phyloP scores from a whole-genome alignment of 2,888 invertebrate species.

The Xestia c-nigrum region DNA sequence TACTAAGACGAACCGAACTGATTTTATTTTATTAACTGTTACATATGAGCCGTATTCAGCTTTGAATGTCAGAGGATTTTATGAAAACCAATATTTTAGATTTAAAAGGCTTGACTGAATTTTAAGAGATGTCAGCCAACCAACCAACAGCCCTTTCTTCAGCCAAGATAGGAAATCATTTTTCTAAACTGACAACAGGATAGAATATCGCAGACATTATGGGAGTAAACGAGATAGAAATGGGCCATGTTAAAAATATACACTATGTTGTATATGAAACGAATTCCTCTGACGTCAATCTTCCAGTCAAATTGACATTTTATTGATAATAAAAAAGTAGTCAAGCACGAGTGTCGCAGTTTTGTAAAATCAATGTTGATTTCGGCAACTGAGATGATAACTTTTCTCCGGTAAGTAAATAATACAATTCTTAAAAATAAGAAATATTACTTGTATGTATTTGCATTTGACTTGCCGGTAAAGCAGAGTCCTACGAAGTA shows the following conservation, averaged over 20 bases:
- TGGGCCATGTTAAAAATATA: constrained; percentile 32
- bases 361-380: constrained; percentile 25
- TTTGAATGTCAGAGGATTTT: constrained; percentile 51
- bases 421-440: not conserved
- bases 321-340: constrained; percentile 45
- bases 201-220: constrained; percentile 4
- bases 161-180: constrained; percentile 24
- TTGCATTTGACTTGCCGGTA: too few relatives aligned
- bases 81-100: constrained; percentile 30
- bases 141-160: constrained; percentile 55
- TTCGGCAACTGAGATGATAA: not conserved
- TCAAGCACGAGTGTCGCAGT: constrained; percentile 13
- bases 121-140: constrained; percentile 38
- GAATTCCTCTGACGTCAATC: constrained; percentile 44
- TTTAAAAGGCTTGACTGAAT: constrained; percentile 47
- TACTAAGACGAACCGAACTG: constrained; percentile 28
- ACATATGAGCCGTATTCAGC: not conserved
- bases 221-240: constrained; percentile 35
- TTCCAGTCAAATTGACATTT: constrained; percentile 56
- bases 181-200: constrained; percentile 62
- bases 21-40: constrained; percentile 9
- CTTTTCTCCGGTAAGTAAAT: not conserved
- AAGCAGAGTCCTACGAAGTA: too few relatives aligned
- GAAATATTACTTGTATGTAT: too few relatives aligned
- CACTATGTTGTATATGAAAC: constrained; percentile 18